Base-by-base conservation (phyloP, 2,113 vertebrate species). In the Pedetes capensis region DNA sequence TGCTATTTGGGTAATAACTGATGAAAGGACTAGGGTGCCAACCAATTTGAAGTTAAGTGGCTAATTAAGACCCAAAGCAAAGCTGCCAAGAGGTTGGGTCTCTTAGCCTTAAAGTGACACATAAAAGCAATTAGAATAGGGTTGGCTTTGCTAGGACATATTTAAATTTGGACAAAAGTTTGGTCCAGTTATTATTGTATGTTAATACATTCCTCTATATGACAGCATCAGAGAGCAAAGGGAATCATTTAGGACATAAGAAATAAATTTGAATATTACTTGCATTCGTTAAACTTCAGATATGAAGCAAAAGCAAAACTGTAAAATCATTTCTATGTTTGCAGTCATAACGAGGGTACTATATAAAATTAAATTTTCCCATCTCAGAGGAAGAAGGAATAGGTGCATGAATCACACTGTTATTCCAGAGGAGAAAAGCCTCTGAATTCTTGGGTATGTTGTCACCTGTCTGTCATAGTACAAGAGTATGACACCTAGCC, bases 161-260 rank as follows among this genome's bases (percentile, higher is more conserved):
- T 97, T 97, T 92, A 97, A 97, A 97, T 97, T 96, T 97, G 92
- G 95, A 92, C 81, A 92, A 97, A 97, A 97, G 81, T 97, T 97
- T 93, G 90, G 95, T 51, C 94, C 74, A 81, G 82, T 97, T 97
- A 96, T 97, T 97, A 97, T 95, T 97, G 96, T 96, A 96, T 96
- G 94, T 95, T 97, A 97, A 97, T 97, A 86, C 93, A 96, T 95
- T 96, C 95, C 78, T 96, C 89, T 37, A 6, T 94, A 88, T 44
- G 93, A 95, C 93, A 96, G 79, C 64, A 94, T 89, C 42, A 78
- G 79, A 96, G 57, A 96, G 74, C 83, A 95, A 97, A 44, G 10
- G n/a, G 69, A 94, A 95, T 96, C 85, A 93, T 83, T 90, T 95
- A 97, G 84, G 92, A 95, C 81, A 88, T 39, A 95, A 63, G 85